Conservation (phyloP, 2,888 invertebrate species). For the Iphiclides podalirius region DNA sequence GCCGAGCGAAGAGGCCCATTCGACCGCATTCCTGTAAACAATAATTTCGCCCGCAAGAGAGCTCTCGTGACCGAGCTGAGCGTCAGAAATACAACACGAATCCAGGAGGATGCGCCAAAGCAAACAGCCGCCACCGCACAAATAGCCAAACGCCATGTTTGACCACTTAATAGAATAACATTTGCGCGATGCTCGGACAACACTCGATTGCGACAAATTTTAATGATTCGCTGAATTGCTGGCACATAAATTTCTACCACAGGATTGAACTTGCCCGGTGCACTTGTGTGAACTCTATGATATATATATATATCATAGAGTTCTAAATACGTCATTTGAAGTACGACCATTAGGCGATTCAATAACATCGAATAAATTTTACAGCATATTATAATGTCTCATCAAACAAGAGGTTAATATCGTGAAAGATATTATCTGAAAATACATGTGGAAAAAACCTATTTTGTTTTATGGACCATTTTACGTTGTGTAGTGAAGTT, state of each 20-base stretch:
- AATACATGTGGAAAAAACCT: not conserved
- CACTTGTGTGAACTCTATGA: too few relatives aligned
- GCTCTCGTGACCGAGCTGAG: not conserved
- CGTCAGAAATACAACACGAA: not conserved
- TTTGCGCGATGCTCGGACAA: not conserved
- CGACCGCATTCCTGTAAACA: not conserved
- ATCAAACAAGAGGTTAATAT: not conserved
- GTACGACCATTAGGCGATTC: too few relatives aligned
- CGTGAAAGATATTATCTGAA: too few relatives aligned
- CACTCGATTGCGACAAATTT: not conserved
- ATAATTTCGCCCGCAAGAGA: not conserved
- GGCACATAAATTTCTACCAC: too few relatives aligned
- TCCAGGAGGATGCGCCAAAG: constrained; percentile 2
- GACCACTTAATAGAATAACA: not conserved
- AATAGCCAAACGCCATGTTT: not conserved
- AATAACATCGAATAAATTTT: too few relatives aligned
- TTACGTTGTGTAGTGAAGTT: not conserved
- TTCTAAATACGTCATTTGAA: too few relatives aligned
- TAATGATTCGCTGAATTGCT: not conserved
- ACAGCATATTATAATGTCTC: too few relatives aligned
- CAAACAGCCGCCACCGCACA: not conserved
- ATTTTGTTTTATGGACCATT: not conserved
- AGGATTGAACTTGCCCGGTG: too few relatives aligned
- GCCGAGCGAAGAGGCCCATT: not conserved
- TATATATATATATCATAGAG: too few relatives aligned